Evolutionary conservation across 2,113 vertebrate species (phyloP), one percentile per base, ranked within the genome.

Genomic region (Gymnorhina tibicen): DNA sequence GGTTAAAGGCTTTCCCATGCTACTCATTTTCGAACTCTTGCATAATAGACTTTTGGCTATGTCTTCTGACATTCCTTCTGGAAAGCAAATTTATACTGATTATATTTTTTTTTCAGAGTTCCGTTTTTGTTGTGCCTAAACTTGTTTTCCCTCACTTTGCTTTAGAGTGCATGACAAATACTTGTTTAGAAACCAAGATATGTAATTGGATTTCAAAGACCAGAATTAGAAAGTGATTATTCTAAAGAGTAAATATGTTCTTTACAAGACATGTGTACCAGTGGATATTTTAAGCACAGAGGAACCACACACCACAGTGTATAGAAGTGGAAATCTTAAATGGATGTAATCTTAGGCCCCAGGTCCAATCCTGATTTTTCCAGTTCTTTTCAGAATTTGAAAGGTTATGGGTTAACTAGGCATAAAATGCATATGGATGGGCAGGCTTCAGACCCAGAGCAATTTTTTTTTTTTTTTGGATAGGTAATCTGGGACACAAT

Each of bases 1-100:
- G 44, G 91, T 95, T 96, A 97, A 96, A 94, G 84, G 9, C 56
- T 96, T 94, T 94, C 60, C 79, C 80, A 50, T 87, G 75, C 82
- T 68, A 66, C 69, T 89, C 5, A 52, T 87, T 90, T 96, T 95
- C 60, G 60, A 95, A 76, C n/a, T 46, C 68, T 86, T 91, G 21
- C 50, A 6, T 72, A 78, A 79, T 37, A 63, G 53, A 83, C 28
- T 67, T 73, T 77, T 78, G 39, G 53, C 41, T 53, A 32, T 5
- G 7, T 73, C 85, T 74, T 77, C 53, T 80, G 44, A 18, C 18
- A 5, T 83, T 87, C 44, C 55, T 95, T 89, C 70, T 91, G 62
- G 60, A 92, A 94, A 68, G 59, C 70, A 94, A 89, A 81, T 93
- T 85, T 95, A 33, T 69, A 76, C n/a, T n/a, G 23, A 75, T 90